Percentiles rank a stretch among this genome's conserved stretches.
phyloP scores from a whole-genome alignment of 37 sponge, comb jelly and placozoan genomes.

The Amphimedon queenslandica region DNA sequence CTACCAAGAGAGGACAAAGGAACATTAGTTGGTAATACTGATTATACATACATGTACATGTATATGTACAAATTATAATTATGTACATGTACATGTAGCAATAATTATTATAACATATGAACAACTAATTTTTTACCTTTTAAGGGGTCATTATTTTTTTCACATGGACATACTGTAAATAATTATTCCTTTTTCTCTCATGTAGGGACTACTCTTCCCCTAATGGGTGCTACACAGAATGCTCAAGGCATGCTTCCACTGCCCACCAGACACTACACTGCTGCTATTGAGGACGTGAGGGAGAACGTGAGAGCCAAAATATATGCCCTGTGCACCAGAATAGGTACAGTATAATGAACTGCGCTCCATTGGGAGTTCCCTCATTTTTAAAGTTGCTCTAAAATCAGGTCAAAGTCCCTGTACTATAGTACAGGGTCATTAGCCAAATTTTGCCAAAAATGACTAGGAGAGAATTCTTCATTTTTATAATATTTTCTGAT shows the following conservation, averaged over 20 bases:
- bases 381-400: too few relatives aligned
- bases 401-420: too few relatives aligned
- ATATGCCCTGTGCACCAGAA: constrained; percentile 80
- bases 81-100: too few relatives aligned
- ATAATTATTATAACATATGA: too few relatives aligned
- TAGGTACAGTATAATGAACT: constrained; percentile 36
- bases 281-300: constrained; percentile 82
- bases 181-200: background rate
- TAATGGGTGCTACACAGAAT: constrained; percentile 70
- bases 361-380: too few relatives aligned
- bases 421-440: too few relatives aligned
- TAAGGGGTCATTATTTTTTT: too few relatives aligned
- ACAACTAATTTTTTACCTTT: background rate
- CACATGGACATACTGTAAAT: background rate
- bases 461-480: too few relatives aligned
- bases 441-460: too few relatives aligned
- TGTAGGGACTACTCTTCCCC: constrained; percentile 59
- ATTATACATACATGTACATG: too few relatives aligned
- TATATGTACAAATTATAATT: too few relatives aligned
- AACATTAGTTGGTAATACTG: constrained; percentile 84
- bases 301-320: constrained; percentile 98
- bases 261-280: constrained; percentile 50
- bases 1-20: constrained; percentile 63
- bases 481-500: too few relatives aligned
- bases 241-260: constrained; percentile 34